Conservation (phyloP, 1,140 invertebrate species). For the Andricus grossulariae region DNA sequence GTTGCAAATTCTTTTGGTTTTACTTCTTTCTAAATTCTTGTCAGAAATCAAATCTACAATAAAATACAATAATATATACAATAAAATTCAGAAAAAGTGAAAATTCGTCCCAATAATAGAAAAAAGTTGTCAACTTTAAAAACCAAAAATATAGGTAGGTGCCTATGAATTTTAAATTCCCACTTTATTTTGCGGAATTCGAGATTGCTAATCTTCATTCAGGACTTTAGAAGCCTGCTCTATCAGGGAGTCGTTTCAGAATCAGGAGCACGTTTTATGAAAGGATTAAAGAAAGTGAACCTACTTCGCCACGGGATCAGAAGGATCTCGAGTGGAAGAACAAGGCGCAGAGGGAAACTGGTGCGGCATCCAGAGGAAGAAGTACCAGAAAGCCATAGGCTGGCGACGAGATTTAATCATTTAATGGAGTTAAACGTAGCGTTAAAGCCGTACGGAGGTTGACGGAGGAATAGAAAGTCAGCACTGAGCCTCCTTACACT, state of each 20-base stretch:
- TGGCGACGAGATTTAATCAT: slow-evolving; percentile 30
- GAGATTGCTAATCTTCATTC: slow-evolving; percentile 11
- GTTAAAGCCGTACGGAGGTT: slow-evolving; percentile 16
- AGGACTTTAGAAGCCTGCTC: background rate
- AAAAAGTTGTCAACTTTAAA: no score
- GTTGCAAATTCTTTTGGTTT: no score
- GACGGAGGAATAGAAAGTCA: slow-evolving; percentile 3
- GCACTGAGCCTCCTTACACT: no score
- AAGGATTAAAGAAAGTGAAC: slow-evolving; percentile 14
- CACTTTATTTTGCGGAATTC: background rate
- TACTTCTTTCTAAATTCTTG: no score
- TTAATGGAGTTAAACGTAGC: slow-evolving; percentile 27
- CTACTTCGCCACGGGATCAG: background rate
- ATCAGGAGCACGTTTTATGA: slow-evolving; percentile 20
- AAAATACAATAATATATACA: no score
- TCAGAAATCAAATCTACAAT: no score
- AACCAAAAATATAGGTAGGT: no score
- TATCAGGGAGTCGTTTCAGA: background rate
- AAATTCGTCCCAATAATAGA: no score
- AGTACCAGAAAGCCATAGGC: background rate
- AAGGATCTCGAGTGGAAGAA: slow-evolving; percentile 9
- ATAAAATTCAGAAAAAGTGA: no score
- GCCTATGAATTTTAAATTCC: no score
- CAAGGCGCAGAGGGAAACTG: background rate
- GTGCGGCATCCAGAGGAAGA: background rate